These are phyloP conservation scores for Ametastegia equiseti DNA, from an alignment of 2,888 invertebrate genomes.

Conservation along the genomic window DNA sequence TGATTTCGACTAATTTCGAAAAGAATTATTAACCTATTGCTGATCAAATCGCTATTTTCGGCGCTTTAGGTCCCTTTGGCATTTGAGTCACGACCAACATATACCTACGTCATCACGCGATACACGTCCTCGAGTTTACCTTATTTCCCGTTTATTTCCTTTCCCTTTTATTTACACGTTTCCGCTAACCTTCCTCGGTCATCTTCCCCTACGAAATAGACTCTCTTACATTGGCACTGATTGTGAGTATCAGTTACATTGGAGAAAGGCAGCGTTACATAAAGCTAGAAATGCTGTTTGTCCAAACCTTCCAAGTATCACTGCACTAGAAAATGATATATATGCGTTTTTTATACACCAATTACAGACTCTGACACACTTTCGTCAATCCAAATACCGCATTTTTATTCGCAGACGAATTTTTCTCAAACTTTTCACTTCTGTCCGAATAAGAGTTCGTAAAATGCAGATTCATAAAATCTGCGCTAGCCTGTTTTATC, in stretches of 20 bases:
- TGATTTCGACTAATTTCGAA: too few relatives aligned
- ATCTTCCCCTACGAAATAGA: not conserved
- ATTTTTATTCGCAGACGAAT: not conserved
- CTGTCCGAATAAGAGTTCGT: too few relatives aligned
- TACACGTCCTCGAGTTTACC: not conserved
- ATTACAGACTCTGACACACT: not conserved
- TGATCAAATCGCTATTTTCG: too few relatives aligned
- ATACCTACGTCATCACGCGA: not conserved
- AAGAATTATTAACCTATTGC: too few relatives aligned
- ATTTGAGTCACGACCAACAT: too few relatives aligned
- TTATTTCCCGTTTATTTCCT: not conserved
- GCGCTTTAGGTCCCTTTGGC: too few relatives aligned
- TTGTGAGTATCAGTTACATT: not conserved
- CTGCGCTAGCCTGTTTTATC: too few relatives aligned
- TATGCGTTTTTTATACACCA: not conserved
- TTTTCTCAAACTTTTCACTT: not conserved
- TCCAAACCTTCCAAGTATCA: not conserved
- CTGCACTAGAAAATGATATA: not conserved
- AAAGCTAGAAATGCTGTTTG: constrained; percentile 12
- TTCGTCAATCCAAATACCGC: not conserved
- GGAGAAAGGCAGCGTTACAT: constrained; percentile 15
- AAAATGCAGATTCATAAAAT: not conserved
- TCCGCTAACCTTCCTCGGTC: not conserved
- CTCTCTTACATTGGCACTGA: not conserved
- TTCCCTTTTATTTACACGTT: not conserved